Base-by-base conservation (phyloP, 2,113 vertebrate species). In the Anser cygnoides region DNA sequence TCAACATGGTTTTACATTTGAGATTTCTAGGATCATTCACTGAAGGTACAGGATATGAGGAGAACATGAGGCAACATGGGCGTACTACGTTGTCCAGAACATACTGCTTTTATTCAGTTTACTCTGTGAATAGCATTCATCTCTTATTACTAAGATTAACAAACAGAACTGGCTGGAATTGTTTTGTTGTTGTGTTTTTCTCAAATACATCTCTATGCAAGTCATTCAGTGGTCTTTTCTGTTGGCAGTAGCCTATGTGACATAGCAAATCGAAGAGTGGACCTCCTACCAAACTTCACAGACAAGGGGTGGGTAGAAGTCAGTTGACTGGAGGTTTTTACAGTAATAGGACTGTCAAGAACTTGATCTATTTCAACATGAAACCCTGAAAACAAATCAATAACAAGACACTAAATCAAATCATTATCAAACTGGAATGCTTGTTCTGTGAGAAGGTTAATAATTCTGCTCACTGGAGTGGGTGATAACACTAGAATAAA, bases 351-450 rank as follows among this genome's bases (percentile, higher is more conserved):
- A 54, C 97, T 97, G 95, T 97, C 97, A 98, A 84, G 46, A 93
- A 91, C 94, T 93, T 97, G 84, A 98, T 97, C 90, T 97, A 96
- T 92, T 97, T 97, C 90, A 95, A 89, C 84, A 87, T 84, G 92
- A 97, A 97, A 94, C 87, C 83, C 91, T 77, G 94, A 91, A 87
- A 87, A 92, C 92, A 97, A 97, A 97, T 98, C 96, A 97, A 95
- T 98, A 98, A 97, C 37, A 88, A 96, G 96, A 93, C 83, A 96
- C 90, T 94, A 97, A 95, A 97, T 97, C 93, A 97, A 97, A 97
- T 96, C 79, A 97, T 97, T 96, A 96, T 91, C 93, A 96, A 95
- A 94, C 80, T 82, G 68, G 93, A 97, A 94, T 49, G 83, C 66
- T 75, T 74, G 65, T 97, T 80, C 85, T 94, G 75, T 26, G 52